Conservation (phyloP, 2,888 invertebrate species). For the Gandaritis pyraliata region DNA sequence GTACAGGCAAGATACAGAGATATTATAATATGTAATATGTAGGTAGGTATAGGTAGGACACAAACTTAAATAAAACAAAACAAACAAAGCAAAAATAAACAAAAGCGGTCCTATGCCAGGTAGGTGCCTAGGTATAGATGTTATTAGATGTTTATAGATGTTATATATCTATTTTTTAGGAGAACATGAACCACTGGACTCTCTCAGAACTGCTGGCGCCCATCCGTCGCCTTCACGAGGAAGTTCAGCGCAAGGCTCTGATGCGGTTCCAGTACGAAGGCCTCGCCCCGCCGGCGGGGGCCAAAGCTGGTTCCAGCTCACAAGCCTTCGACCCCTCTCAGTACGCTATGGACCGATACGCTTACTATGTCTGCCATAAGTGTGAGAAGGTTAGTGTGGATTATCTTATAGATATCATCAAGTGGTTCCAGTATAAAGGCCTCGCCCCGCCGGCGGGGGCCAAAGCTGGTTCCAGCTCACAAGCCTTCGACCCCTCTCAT, state of each 20-base stretch:
- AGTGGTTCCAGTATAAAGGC: constrained; percentile 95
- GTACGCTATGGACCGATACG: constrained; percentile 98
- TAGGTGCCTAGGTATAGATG: too few relatives aligned
- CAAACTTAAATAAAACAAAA: too few relatives aligned
- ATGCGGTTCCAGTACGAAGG: constrained; percentile 99
- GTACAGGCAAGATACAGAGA: too few relatives aligned
- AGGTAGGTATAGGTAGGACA: too few relatives aligned
- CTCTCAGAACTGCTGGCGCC: constrained; percentile 91
- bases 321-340: constrained; percentile 89
- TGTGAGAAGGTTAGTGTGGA: constrained; percentile 88
- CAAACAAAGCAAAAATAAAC: too few relatives aligned
- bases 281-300: constrained; percentile 86
- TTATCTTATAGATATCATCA: too few relatives aligned
- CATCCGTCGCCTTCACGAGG: constrained; percentile 92
- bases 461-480: constrained; percentile 68
- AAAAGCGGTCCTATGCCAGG: too few relatives aligned
- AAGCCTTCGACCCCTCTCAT: constrained; percentile 89
- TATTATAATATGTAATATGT: too few relatives aligned
- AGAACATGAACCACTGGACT: constrained; percentile 92
- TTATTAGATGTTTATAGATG: too few relatives aligned
- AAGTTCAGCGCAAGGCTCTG: constrained; percentile 96
- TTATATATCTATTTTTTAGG: constrained; percentile 63
- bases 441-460: constrained; percentile 86
- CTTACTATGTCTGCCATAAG: constrained; percentile 98
- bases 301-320: constrained; percentile 68